Base-by-base conservation (phyloP, 1,140 invertebrate species). In the Drosophila gunungcola region DNA sequence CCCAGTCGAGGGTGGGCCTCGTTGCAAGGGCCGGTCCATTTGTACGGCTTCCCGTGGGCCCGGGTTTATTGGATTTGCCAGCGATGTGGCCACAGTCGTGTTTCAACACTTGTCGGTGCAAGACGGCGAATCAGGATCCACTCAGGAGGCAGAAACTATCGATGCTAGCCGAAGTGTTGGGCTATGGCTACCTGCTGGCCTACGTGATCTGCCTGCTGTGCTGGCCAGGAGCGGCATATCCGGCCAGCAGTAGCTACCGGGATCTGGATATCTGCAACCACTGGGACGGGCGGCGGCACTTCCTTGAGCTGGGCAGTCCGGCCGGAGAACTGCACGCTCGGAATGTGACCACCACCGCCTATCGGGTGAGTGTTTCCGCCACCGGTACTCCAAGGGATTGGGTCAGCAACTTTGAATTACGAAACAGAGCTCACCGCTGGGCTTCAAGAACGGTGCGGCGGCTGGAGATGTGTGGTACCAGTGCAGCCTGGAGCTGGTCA, bases 401-500 rank as follows among this genome's bases (percentile, higher is more conserved):
- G 13, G 34, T 42, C 32, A 34, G n/a, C 38, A 25, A 38, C 4
- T 3, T 13, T 12, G 12, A 9, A n/a, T 39, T 16, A 16, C n/a
- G 2, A 55, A 58, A 27, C 43, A 92, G 91, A 92, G 90, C 65
- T 84, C 86, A 2, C 70, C 80, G n/a, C 21, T 88, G 63, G 57
- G 67, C 11, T 53, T 75, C 7, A 81, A 88, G 51, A 80, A 61
- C 48, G 88, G 80, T 39, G 65, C 73, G 11, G 38, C 49, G 6
- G 52, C 70, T 0, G 68, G 53, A 0, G 91, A 92, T 56, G 78
- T 89, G n/a, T 92, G 91, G 91, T 93, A 94, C 54, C 94, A 95
- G 63, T 96, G 95, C 81, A 94, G 93, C 62, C 91, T 96, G 48
- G 95, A 96, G 80, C 90, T 96, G 45, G 94, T 96, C 5, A 96